Evolutionary conservation across 1,140 invertebrate species (phyloP), one percentile per base, ranked within the genome.

Genomic region (Proctacanthus coquilletti): DNA sequence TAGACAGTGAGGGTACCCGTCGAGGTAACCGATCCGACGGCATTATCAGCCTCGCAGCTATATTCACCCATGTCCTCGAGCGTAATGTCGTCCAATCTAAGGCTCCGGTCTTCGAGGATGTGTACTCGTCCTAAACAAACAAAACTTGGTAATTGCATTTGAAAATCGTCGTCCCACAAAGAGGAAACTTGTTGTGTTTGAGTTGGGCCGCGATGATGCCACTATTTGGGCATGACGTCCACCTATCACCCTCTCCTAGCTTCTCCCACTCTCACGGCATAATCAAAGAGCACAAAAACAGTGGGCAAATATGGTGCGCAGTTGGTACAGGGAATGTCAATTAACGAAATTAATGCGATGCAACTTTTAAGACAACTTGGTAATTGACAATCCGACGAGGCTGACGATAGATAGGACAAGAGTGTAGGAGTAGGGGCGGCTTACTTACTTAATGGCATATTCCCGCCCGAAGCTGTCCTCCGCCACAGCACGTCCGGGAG

Each of bases 1-100:
- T 83, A 75, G 38, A 94, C 84, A 44, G 74, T 81, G 3, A 96
- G 67, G 36, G 74, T 74, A 34, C 84, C 85, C 37, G 76, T 78
- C 31, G 81, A 83, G 21, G 75, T 75, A 14, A 88, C 79, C 44
- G 74, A 75, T 23, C 91, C 91, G 27, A 89, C 76, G 23, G 75
- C 68, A 64, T 96, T 96, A 49, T 77, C 77, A 18, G 87, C 80
- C 56, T 92, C 86, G 61, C 89, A 95, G 31, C 75, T 84, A 59
- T 94, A 94, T 48, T 89, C 83, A 40, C 88, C 91, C 59, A 86
- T 81, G 58, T 96, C 92, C 42, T 68, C 65, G 38, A 76, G 59
- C 34, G 69, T 71, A 19, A 87, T 74, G 47, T 75, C 67, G 54
- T 84, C 80, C 41, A 91, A 69, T 46, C 77, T 69, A 23, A 89